These are phyloP conservation scores for Telmatochromis sp. DNA, from an alignment of 2,113 vertebrate species.

Conservation along the genomic window DNA sequence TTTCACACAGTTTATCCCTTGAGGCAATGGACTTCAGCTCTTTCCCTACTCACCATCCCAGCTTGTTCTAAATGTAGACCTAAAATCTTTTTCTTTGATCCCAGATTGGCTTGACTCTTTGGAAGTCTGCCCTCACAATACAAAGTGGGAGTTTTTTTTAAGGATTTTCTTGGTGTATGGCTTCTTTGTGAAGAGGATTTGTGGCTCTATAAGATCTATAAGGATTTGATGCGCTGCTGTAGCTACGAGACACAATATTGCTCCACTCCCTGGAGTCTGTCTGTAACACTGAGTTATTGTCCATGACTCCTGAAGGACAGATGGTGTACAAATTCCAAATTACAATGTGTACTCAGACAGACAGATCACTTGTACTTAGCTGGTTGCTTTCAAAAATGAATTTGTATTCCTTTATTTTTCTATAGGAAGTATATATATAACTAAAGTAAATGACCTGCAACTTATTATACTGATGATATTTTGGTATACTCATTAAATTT, in stretches of 20 bases:
- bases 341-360: background rate
- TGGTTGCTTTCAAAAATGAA: background rate
- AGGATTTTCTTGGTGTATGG: background rate
- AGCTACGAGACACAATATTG: background rate
- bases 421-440: background rate
- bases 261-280: background rate
- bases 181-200: background rate
- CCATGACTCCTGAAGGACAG: slow-evolving; percentile 24
- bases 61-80: background rate
- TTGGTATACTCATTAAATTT: background rate
- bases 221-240: slow-evolving; percentile 7
- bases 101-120: background rate
- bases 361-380: background rate
- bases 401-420: background rate
- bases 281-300: slow-evolving; percentile 24
- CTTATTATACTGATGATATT: background rate
- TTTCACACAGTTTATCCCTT: background rate
- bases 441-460: background rate
- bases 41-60: background rate
- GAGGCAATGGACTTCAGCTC: background rate
- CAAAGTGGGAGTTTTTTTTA: background rate
- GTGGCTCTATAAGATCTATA: background rate
- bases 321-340: background rate
- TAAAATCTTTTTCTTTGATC: background rate
- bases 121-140: background rate